Evolutionary conservation across 2,797 vertebrate genomes (phyloP).

Genomic region (Micromesistius poutassou): DNA sequence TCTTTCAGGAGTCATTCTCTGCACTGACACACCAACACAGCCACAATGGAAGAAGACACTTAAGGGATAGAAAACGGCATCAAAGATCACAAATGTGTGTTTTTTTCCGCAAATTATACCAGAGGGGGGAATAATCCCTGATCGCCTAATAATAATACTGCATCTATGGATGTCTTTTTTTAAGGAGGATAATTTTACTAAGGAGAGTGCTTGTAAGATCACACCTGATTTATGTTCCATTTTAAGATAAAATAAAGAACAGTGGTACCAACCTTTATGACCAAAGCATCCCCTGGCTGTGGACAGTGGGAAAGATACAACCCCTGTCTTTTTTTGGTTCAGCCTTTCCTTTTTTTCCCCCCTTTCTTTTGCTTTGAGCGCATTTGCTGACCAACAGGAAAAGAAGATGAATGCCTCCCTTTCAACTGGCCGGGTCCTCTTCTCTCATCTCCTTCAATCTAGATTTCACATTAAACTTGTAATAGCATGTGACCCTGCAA

Average conservation of each 20-base stretch:
- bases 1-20: slow-evolving; percentile 67
- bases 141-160: background rate
- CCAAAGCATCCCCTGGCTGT: slow-evolving; percentile 44
- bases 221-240: background rate
- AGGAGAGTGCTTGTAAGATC: background rate
- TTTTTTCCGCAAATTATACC: background rate
- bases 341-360: slow-evolving; percentile 51
- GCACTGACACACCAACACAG: slow-evolving; percentile 57
- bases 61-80: slow-evolving; percentile 50
- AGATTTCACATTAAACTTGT: slow-evolving; percentile 77
- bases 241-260: background rate
- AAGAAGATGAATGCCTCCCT: slow-evolving; percentile 78
- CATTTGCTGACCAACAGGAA: slow-evolving; percentile 78
- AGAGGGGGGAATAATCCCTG: background rate
- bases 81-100: slow-evolving; percentile 23
- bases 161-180: background rate
- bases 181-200: too few relatives aligned
- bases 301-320: slow-evolving; percentile 45
- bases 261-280: background rate
- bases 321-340: slow-evolving; percentile 47
- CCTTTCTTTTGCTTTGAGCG: slow-evolving; percentile 53
- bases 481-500: slow-evolving; percentile 76
- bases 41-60: slow-evolving; percentile 60
- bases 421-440: slow-evolving; percentile 58
- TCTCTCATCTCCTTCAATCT: slow-evolving; percentile 69